Evolutionary conservation across 2,797 vertebrate genomes (phyloP).

Genomic region (Cyprinella venusta): DNA sequence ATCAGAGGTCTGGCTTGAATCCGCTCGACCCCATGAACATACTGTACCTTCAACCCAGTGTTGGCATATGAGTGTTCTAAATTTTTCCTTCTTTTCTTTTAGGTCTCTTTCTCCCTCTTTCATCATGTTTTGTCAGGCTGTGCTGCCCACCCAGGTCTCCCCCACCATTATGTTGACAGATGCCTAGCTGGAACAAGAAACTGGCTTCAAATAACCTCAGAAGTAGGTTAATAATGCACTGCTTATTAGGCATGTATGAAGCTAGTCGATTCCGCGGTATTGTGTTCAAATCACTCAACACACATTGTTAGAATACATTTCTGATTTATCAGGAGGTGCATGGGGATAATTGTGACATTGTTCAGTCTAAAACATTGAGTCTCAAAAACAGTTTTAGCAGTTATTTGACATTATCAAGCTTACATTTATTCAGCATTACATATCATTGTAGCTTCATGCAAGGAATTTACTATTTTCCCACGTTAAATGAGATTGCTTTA

Average conservation of each 20-base stretch:
- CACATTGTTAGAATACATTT: background rate
- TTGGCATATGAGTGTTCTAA: background rate
- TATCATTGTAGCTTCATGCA: background rate
- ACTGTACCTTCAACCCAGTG: background rate
- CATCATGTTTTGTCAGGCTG: slow-evolving; percentile 51
- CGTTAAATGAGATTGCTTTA: background rate
- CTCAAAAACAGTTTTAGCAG: background rate
- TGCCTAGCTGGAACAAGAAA: slow-evolving; percentile 26
- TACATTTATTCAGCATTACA: background rate
- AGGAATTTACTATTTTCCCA: background rate
- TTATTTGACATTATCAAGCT: background rate
- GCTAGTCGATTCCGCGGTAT: background rate
- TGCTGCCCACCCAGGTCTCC: slow-evolving; percentile 38
- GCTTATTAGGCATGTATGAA: slow-evolving; percentile 23
- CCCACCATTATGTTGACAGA: slow-evolving; percentile 39
- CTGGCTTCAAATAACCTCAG: slow-evolving; percentile 30
- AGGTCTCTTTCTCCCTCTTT: slow-evolving; percentile 40
- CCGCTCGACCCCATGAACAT: background rate
- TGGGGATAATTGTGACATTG: background rate
- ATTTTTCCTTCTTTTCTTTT: slow-evolving; percentile 18
- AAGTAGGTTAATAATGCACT: slow-evolving; percentile 39
- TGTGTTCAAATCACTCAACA: slow-evolving; percentile 30
- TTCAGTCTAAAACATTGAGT: background rate
- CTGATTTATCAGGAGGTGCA: background rate
- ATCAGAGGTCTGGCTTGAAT: slow-evolving; percentile 4